Evolutionary conservation across 2,113 vertebrate species (phyloP).

Genomic region (Nymphicus hollandicus): DNA sequence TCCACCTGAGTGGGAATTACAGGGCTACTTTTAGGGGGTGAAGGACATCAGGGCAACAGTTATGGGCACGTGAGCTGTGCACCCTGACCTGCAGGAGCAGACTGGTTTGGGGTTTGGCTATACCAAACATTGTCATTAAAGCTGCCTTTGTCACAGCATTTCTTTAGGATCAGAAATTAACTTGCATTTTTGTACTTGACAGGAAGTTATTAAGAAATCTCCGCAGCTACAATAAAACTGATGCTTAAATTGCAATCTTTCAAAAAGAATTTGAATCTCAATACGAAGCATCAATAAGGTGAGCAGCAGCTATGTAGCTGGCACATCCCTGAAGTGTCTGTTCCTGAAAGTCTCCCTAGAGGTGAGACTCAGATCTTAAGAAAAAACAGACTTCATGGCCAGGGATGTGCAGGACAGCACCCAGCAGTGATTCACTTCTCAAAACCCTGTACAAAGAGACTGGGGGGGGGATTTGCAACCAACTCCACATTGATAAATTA

Average conservation of each 20-base stretch:
- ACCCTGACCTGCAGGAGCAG: not conserved
- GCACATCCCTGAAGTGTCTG: not conserved
- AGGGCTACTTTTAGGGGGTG: not conserved
- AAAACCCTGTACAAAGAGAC: not conserved
- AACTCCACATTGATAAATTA: rapidly evolving
- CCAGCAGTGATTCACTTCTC: rapidly evolving
- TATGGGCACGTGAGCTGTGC: not conserved
- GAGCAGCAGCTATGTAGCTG: not conserved
- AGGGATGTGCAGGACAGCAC: not conserved
- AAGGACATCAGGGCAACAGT: not conserved
- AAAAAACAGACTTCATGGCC: not conserved
- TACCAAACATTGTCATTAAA: not conserved
- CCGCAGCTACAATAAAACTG: not conserved
- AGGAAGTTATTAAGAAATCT: constrained; percentile 58
- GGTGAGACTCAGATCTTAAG: not conserved
- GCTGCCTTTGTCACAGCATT: not conserved
- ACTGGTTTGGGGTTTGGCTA: not conserved
- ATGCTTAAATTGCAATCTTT: constrained; percentile 57
- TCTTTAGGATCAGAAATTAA: constrained; percentile 4
- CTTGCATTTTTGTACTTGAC: constrained; percentile 17
- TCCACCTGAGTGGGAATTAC: rapidly evolving
- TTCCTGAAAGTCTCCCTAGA: not conserved
- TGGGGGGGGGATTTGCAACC: not conserved
- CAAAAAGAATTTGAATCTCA: constrained; percentile 52
- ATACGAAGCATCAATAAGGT: not conserved